Base-by-base conservation (phyloP, 2,888 invertebrate species). In the Holacanthella duospinosa region DNA sequence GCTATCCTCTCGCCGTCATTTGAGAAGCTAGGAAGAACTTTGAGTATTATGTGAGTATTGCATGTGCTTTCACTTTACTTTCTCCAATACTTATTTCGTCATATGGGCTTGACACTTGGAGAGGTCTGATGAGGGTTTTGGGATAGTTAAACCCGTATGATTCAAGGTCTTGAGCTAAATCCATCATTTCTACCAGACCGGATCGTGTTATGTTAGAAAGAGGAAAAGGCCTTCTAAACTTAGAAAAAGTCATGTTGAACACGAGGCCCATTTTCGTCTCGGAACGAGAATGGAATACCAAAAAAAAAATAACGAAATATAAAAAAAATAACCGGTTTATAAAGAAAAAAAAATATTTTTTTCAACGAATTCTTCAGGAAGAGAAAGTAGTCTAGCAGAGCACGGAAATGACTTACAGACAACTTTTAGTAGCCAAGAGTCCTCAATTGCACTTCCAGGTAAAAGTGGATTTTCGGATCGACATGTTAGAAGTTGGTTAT, bases 401-500 rank as follows among this genome's bases (percentile, higher is more conserved):
- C 9, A 29, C n/a, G n/a, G n/a, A n/a, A n/a, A n/a, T n/a, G n/a
- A 70, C 73, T 73, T 71, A 73, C 73, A 73, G 43, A 73, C 71
- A 67, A 73, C 73, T 57, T 68, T 68, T 55, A 73, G 69, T 29
- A 58, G 62, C 73, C 71, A 71, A 1, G 68, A 64, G 58, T 73
- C 73, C 60, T 73, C 73, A 27, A 71, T 64, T 43, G 68, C 69
- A 65, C 69, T 71, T 61, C 67, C 71, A 59, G 64, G 61, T 59
- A 73, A 59, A 27, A 66, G 66, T 29, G 66, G 58, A 65, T 73
- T 73, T 59, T 69, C 69, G 9, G 69, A 57, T 59, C 73, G 69
- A 63, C 73, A 73, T 28, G 62, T 66, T 63, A 73, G 65, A 53
- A 29, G 64, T 64, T 71, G 69, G 58, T 71, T 71, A 60, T 73